Conservation (phyloP, 2,797 vertebrate species). For the Neostethus bicornis region DNA sequence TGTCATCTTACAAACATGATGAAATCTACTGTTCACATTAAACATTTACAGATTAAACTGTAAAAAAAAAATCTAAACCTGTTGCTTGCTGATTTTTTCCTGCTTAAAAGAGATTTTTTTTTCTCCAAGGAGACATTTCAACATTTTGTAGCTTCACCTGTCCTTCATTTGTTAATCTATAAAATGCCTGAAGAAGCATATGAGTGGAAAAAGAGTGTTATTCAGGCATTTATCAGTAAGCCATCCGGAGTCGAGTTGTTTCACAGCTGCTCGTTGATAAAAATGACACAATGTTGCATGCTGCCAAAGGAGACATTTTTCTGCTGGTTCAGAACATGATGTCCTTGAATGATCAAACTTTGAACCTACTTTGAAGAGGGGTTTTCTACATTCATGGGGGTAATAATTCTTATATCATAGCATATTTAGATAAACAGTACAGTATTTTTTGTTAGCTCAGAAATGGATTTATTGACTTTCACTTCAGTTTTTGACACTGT, state of each 20-base stretch:
- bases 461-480: no score
- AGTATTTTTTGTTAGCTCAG: no score
- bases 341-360: neutral
- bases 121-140: neutral
- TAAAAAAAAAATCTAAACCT: neutral
- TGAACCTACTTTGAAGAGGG: no score
- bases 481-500: no score
- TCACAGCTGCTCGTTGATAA: neutral
- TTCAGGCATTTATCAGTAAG: neutral
- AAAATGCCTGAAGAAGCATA: neutral
- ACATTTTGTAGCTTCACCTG: neutral
- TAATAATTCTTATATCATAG: no score
- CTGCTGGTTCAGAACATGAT: neutral
- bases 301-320: neutral
- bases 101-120: no score
- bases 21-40: constrained; percentile 1
- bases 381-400: no score
- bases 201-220: neutral
- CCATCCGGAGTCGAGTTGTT: neutral
- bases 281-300: neutral
- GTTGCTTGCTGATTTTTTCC: neutral
- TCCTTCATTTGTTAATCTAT: neutral
- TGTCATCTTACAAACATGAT: neutral
- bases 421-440: no score
- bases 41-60: neutral